Percentiles rank a stretch among this genome's conserved stretches.
Conservation (phyloP, 2,797 vertebrate species). For the Prionace glauca region DNA sequence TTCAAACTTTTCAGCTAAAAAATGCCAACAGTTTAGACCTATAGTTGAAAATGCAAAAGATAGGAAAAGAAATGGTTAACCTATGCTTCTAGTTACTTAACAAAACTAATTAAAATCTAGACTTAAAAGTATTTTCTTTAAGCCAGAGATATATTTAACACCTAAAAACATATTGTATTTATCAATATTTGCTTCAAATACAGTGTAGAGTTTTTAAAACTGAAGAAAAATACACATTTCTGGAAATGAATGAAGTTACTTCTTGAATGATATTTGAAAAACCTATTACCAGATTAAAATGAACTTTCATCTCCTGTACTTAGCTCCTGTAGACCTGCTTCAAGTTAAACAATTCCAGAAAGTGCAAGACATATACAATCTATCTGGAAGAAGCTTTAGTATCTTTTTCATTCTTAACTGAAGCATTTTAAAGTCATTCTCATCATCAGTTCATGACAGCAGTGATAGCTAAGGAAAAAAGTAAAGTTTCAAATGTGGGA, state of each 20-base stretch:
- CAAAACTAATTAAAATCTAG: not conserved
- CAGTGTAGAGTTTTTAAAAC: too few species aligned
- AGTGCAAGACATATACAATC: not conserved
- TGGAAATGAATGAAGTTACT: not conserved
- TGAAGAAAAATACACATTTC: not conserved
- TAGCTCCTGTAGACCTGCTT: not conserved
- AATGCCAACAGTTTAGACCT: not conserved
- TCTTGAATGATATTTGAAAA: not conserved
- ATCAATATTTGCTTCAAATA: not conserved
- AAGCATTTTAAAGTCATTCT: not conserved
- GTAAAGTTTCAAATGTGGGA: not conserved
- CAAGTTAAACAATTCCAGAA: not conserved
- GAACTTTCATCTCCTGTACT: not conserved
- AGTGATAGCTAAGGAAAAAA: not conserved
- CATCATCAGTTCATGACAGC: not conserved
- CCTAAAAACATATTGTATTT: not conserved
- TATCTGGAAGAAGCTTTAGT: not conserved
- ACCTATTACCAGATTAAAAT: not conserved
- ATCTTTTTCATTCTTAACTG: not conserved
- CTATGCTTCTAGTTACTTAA: not conserved
- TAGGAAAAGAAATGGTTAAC: not conserved
- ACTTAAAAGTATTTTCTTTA: not conserved
- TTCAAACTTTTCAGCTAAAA: not conserved
- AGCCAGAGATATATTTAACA: not conserved
- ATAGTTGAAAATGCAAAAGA: not conserved